A percentile compares a stretch with the other conserved stretches of the same genome.
Evolutionary conservation across 2,797 vertebrate species (phyloP).

Genomic region (Bovichtus diacanthus): DNA sequence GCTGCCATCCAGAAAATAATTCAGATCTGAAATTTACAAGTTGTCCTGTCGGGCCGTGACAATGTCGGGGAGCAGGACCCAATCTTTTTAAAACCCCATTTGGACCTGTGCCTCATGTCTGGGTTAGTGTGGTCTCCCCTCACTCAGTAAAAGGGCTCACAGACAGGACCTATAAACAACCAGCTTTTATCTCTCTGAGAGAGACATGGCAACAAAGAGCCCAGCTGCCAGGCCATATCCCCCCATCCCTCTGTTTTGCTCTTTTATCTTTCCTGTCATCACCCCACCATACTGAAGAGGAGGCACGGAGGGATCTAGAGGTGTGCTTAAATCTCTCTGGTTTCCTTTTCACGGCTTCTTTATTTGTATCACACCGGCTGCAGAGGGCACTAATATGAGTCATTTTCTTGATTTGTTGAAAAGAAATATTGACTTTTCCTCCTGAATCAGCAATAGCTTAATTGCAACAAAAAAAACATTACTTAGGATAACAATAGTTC

Average conservation of each 20-base stretch:
- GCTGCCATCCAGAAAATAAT: conserved; percentile 35
- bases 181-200: conserved; percentile 82
- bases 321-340: conserved; percentile 56
- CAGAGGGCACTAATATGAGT: conserved; percentile 27
- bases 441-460: conserved; percentile 27
- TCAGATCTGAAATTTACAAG: conserved; percentile 48
- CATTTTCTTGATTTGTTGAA: conserved; percentile 32
- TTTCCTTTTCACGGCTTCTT: conserved; percentile 43
- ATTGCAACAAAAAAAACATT: conserved; percentile 29
- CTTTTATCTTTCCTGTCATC: conserved; percentile 82
- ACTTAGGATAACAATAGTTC: conserved; percentile 21
- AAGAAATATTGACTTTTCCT: conserved; percentile 20
- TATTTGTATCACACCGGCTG: conserved; percentile 7
- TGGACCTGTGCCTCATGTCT: conserved; percentile 66
- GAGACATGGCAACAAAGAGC: conserved; percentile 81
- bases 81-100: conserved; percentile 69
- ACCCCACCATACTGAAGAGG: conserved; percentile 54
- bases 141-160: conserved; percentile 70
- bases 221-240: conserved; percentile 72
- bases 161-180: conserved; percentile 80
- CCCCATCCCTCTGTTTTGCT: conserved; percentile 64
- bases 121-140: conserved; percentile 51
- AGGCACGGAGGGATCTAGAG: conserved; percentile 34
- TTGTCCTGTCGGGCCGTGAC: neutral
- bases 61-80: conserved; percentile 25